Evolutionary conservation across 2,113 vertebrate genomes (phyloP).

Genomic region (Tachuris rubrigastra): DNA sequence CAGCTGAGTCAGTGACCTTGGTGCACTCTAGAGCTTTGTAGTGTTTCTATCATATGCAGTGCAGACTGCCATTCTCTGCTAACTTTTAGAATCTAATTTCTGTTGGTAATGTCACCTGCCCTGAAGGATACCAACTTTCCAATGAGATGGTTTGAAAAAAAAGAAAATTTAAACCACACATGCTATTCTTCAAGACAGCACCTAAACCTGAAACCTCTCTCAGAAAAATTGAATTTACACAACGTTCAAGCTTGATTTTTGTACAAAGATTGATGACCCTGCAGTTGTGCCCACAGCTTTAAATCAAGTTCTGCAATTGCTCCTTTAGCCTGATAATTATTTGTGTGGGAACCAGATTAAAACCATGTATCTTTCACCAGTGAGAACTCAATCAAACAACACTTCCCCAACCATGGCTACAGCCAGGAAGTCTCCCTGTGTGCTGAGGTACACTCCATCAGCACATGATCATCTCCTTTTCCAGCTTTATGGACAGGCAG

Average conservation of each 20-base stretch:
- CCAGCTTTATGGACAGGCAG: background rate
- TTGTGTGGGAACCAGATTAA: background rate
- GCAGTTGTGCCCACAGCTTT: background rate
- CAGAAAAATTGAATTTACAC: background rate
- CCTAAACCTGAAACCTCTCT: background rate
- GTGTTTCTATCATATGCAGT: background rate
- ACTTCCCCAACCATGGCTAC: background rate
- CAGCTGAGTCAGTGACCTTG: background rate
- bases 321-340: background rate
- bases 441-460: background rate
- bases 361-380: background rate
- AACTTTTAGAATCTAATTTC: background rate
- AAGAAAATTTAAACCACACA: background rate
- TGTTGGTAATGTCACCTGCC: background rate
- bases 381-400: background rate
- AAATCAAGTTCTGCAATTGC: background rate
- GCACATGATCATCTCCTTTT: background rate
- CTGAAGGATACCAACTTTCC: background rate
- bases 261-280: background rate
- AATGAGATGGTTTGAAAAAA: background rate
- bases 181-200: background rate
- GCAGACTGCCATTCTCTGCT: background rate
- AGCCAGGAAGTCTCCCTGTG: background rate
- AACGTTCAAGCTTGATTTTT: background rate
- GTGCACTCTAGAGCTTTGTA: background rate